phyloP scores from a whole-genome alignment of 2,888 invertebrate species.

The Limulus polyphemus region DNA sequence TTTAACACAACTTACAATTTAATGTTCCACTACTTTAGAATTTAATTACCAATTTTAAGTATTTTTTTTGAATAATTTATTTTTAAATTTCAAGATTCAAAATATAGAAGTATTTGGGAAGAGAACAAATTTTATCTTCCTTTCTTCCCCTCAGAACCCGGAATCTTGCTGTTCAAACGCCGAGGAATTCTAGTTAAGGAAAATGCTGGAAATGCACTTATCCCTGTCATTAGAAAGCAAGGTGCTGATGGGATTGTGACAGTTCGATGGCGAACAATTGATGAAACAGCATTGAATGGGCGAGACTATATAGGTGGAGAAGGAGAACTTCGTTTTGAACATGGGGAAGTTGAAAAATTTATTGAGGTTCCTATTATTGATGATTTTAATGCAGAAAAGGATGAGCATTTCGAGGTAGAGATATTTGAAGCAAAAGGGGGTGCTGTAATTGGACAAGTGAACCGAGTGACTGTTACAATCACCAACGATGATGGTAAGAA shows the following conservation, averaged over 20 bases:
- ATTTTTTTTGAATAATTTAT: too few species aligned
- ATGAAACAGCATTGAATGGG: conserved; percentile 44
- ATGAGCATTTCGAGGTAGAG: conserved; percentile 47
- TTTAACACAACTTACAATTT: too few species aligned
- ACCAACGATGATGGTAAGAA: conserved; percentile 43
- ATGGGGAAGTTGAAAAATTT: conserved; percentile 41
- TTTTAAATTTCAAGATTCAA: too few species aligned
- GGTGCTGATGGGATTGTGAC: conserved; percentile 45
- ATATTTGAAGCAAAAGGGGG: conserved; percentile 40
- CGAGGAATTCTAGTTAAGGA: conserved; percentile 46
- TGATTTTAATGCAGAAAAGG: conserved; percentile 47
- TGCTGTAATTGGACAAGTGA: conserved; percentile 40
- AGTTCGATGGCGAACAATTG: conserved; percentile 45
- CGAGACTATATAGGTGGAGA: conserved; percentile 44
- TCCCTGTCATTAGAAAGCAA: conserved; percentile 41
- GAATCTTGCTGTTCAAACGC: conserved; percentile 44
- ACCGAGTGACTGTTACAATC: conserved; percentile 42
- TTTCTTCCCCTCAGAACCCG: conserved; percentile 41
- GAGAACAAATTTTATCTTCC: too few species aligned
- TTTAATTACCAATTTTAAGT: too few species aligned
- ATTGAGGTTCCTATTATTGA: conserved; percentile 45
- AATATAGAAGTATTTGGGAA: too few species aligned
- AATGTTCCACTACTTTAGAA: too few species aligned
- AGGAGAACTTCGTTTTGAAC: conserved; percentile 40
- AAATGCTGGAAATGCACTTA: conserved; percentile 40